Conservation (phyloP, 2,888 invertebrate genomes). For the Seira sanloemensis region DNA sequence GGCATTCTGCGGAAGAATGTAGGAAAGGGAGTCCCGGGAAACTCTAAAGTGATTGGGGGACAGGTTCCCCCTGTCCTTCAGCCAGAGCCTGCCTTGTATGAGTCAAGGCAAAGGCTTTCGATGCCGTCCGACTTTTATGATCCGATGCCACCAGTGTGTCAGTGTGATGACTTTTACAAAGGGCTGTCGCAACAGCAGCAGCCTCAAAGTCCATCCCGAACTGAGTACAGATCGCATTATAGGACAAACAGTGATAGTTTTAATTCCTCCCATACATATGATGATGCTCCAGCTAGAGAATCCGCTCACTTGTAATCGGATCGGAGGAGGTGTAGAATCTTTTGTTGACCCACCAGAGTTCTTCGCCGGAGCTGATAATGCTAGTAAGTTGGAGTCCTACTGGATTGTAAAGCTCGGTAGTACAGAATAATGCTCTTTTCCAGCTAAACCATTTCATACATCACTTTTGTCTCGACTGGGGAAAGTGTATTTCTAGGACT, state of each 20-base stretch:
- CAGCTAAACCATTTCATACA: not conserved
- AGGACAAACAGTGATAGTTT: slow-evolving; percentile 48
- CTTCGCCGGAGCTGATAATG: slow-evolving; percentile 11
- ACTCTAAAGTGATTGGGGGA: slow-evolving; percentile 16
- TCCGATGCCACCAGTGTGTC: slow-evolving; percentile 66
- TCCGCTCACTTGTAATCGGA: slow-evolving; percentile 33
- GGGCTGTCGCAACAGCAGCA: slow-evolving; percentile 47
- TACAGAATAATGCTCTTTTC: not conserved
- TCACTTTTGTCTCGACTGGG: not conserved
- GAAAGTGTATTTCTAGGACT: not conserved
- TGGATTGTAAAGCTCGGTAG: not conserved
- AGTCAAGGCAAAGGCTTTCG: slow-evolving; percentile 67
- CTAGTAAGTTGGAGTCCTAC: not conserved
- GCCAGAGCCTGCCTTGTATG: not conserved
- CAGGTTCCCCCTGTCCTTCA: slow-evolving; percentile 15
- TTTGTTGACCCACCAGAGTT: slow-evolving; percentile 55
- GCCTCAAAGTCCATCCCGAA: slow-evolving; percentile 11
- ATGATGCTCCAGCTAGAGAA: not conserved
- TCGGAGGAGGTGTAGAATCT: slow-evolving; percentile 32
- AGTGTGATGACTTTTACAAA: slow-evolving; percentile 71
- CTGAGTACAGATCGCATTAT: slow-evolving; percentile 37
- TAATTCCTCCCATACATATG: slow-evolving; percentile 16
- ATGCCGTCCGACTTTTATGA: slow-evolving; percentile 73
- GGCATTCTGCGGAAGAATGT: slow-evolving; percentile 68
- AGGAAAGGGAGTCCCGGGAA: slow-evolving; percentile 46